A percentile compares a stretch with the other conserved stretches of the same genome.
Conservation (phyloP, 2,888 invertebrate species). For the Brenthis hecate region DNA sequence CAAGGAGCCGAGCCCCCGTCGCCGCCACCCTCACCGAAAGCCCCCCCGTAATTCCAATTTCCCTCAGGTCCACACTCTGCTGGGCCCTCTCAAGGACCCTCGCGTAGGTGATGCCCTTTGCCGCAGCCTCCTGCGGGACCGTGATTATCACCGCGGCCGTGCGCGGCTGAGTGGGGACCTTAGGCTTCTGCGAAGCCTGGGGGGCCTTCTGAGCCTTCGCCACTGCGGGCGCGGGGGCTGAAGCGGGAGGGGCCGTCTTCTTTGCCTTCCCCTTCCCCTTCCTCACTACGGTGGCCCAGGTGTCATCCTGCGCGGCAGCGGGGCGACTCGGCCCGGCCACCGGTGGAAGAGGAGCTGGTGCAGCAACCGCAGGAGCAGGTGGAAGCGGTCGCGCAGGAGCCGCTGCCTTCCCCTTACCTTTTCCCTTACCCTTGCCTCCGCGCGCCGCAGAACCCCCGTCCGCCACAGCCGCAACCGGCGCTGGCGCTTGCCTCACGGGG, state of each 20-base stretch:
- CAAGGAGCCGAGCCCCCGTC: conserved; percentile 9
- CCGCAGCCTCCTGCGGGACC: neutral
- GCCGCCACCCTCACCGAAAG: neutral
- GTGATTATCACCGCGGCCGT: conserved; percentile 3
- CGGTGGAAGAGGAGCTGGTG: too few species aligned
- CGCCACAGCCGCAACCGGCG: too few species aligned
- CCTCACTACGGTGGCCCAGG: neutral
- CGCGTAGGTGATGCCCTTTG: conserved; percentile 3
- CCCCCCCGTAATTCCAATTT: neutral
- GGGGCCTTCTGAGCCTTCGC: neutral
- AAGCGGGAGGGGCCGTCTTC: too few species aligned
- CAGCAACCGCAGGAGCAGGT: too few species aligned
- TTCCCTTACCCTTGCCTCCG: accelerated
- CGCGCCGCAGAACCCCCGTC: neutral
- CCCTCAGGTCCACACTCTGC: neutral
- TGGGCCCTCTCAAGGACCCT: conserved; percentile 1
- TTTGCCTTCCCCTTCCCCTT: neutral
- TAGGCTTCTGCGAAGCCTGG: neutral
- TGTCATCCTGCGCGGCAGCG: too few species aligned
- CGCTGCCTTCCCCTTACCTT: too few species aligned
- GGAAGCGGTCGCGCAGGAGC: too few species aligned
- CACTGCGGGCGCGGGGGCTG: neutral
- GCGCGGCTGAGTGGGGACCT: neutral
- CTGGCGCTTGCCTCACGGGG: too few species aligned
- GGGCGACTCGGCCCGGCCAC: too few species aligned